Conservation (phyloP, 2,797 vertebrate genomes). For the Pitangus sulphuratus region DNA sequence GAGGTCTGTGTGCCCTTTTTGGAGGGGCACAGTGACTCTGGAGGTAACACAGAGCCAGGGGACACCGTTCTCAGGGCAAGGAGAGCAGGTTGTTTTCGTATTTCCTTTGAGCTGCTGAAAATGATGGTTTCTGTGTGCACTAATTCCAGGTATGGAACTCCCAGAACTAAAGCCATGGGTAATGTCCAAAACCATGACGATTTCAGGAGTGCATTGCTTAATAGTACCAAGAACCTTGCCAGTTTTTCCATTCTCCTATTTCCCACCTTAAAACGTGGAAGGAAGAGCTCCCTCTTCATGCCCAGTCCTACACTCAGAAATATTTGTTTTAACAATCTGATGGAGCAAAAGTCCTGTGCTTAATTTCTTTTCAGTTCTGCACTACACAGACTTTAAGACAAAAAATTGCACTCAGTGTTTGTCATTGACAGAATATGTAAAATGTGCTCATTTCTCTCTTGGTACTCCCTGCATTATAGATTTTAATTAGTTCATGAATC, state of each 20-base stretch:
- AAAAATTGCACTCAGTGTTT: not conserved
- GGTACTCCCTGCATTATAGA: not conserved
- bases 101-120: not conserved
- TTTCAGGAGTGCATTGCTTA: not conserved
- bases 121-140: not conserved
- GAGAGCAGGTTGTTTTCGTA: not conserved
- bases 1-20: not conserved
- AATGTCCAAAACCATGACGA: not conserved
- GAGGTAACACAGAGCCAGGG: not conserved
- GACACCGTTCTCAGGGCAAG: not conserved
- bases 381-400: not conserved
- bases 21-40: not conserved
- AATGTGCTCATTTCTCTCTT: not conserved
- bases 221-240: not conserved
- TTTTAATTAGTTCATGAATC: constrained; percentile 1
- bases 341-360: not conserved
- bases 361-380: not conserved
- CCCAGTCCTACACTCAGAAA: not conserved
- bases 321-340: not conserved
- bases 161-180: not conserved
- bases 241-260: not conserved
- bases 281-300: not conserved
- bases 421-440: not conserved
- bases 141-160: not conserved
- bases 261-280: not conserved